phyloP scores from a whole-genome alignment of 2,888 invertebrate genomes.

The Noctua pronuba region DNA sequence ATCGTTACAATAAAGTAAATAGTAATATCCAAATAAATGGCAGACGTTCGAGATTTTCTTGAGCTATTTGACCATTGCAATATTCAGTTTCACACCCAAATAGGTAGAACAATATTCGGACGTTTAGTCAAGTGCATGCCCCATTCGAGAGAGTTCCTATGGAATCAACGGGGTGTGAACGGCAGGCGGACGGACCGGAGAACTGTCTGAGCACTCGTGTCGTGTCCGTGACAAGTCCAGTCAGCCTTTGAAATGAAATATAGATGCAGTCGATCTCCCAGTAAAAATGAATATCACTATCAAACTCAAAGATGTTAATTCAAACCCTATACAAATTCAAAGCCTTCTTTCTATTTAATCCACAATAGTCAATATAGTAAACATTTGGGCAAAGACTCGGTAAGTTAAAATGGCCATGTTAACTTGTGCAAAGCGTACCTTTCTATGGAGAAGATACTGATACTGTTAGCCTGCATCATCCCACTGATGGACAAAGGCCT shows the following conservation, averaged over 20 bases:
- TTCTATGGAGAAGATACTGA: background rate
- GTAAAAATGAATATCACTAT: background rate
- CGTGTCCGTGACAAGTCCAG: conserved; percentile 15
- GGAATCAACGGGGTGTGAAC: conserved; percentile 10
- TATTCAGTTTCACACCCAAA: background rate
- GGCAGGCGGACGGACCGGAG: background rate
- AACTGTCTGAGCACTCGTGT: conserved; percentile 16
- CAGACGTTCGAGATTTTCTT: background rate
- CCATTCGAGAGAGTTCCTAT: conserved; percentile 6
- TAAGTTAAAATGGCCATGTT: background rate
- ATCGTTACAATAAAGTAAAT: background rate
- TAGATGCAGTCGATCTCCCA: background rate
- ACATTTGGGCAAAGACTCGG: background rate
- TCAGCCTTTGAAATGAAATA: conserved; percentile 14
- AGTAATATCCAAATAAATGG: background rate
- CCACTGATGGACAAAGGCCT: no score
- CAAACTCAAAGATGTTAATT: background rate
- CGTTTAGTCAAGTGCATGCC: background rate
- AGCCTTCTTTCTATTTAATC: background rate
- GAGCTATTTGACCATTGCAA: background rate
- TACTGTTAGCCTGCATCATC: no score
- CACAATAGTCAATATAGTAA: background rate
- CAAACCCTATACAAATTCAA: background rate
- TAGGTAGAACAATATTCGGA: background rate
- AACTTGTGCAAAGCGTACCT: background rate